Conservation (phyloP, 2,113 vertebrate species). For the Chelonoidis abingdonii region DNA sequence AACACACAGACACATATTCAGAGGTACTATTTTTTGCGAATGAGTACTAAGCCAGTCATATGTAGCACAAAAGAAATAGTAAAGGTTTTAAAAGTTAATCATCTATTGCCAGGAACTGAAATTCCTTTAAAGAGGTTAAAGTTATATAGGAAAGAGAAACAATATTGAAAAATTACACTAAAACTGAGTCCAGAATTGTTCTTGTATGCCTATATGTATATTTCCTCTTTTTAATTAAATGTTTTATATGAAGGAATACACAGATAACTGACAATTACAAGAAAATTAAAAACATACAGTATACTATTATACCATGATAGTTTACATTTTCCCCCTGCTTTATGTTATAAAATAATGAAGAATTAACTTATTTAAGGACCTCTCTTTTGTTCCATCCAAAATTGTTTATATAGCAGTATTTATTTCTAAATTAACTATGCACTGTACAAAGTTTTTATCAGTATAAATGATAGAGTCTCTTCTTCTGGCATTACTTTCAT, state of each 20-base stretch:
- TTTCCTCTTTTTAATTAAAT: not conserved
- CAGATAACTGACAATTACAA: not conserved
- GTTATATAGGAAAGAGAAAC: not conserved
- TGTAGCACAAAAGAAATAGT: not conserved
- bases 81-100: not conserved
- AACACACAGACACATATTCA: not conserved
- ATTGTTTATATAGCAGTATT: not conserved
- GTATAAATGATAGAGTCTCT: not conserved
- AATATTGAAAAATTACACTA: not conserved
- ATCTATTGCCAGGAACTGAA: not conserved
- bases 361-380: not conserved
- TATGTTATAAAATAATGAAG: not conserved
- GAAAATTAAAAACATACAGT: not conserved
- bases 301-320: not conserved
- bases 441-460: not conserved
- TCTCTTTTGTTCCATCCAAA: not conserved
- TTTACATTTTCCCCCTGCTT: not conserved
- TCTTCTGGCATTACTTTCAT: not conserved
- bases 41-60: not conserved
- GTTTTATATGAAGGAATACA: not conserved
- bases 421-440: not conserved
- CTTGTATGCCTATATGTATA: not conserved
- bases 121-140: not conserved
- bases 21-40: rapidly evolving
- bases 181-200: not conserved